Base-by-base conservation (phyloP, 2,797 vertebrate genomes). In the Delichon dasypus region DNA sequence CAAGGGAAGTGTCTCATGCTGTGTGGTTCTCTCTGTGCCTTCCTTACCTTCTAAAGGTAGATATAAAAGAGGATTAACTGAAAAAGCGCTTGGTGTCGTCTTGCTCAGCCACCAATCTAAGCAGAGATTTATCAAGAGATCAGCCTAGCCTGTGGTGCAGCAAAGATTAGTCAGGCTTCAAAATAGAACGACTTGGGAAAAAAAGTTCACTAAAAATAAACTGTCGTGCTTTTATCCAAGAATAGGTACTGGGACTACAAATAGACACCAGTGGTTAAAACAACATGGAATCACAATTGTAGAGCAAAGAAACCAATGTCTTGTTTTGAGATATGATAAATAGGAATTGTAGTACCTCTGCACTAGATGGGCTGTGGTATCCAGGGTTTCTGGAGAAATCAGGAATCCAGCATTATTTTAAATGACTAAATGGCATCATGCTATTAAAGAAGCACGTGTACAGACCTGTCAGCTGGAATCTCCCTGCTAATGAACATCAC, bases 51-150 rank as follows among this genome's bases (percentile, higher is more conserved):
- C 57, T 89, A 82, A 77, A 86, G 77, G 77, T 70, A 79, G 92
- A 65, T 67, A 45, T 85, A 57, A 88, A 97, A 90, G 91, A 94
- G 92, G 88, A 96, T 65, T 95, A 97, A 92, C 88, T 85, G 82
- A 89, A 95, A 92, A 96, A 88, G 70, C 65, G 91, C 93, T 97
- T 84, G 32, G 75, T 74, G 88, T 97, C 94, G 68, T 97, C 97
- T 95, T 95, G 89, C 97, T 97, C 77, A 78, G 53, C 85, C 79
- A 71, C 95, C 97, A 95, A 97, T 97, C 96, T 94, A 96, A 94
- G 95, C 73, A 96, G 96, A 96, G 97, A 96, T 93, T 97, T 98
- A 96, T 96, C 90, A 85, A 95, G 96, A 97, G 97, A 96, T 98
- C 97, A 98, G 93, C 90, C 90, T 91, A 89, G 95, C 95, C 94